Evolutionary conservation across 2,113 vertebrate genomes (phyloP).

Genomic region (Eira barbara): DNA sequence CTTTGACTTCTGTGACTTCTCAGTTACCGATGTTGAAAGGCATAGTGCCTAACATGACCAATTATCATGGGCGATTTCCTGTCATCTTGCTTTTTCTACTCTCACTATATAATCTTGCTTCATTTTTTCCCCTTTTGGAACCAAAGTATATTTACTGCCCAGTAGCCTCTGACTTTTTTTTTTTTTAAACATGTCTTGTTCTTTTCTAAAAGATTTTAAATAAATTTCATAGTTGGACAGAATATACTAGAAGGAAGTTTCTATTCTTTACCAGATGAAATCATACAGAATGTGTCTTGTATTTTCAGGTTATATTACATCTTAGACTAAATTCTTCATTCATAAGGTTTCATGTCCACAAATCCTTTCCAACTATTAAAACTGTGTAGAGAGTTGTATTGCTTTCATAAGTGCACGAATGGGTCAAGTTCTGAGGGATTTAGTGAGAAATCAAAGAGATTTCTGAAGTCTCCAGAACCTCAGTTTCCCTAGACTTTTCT

Average conservation of each 20-base stretch:
- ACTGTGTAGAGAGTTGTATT: background rate
- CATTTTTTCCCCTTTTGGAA: background rate
- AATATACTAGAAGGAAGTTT: constrained; percentile 16
- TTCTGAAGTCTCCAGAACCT: background rate
- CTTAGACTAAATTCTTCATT: constrained; percentile 28
- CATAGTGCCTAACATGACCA: background rate
- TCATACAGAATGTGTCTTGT: background rate
- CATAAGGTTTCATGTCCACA: background rate
- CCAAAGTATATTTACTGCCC: constrained; percentile 33
- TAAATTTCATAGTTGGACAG: constrained; percentile 38
- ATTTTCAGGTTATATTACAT: constrained; percentile 31
- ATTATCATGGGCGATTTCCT: constrained; percentile 26
- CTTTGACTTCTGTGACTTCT: constrained; percentile 63
- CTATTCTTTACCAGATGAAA: constrained; percentile 62
- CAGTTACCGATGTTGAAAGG: constrained; percentile 50
- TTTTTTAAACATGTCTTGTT: constrained; percentile 32
- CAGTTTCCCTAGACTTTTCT: background rate
- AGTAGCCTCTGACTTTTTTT: background rate
- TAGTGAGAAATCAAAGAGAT: background rate
- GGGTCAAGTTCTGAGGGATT: background rate
- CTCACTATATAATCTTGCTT: constrained; percentile 17
- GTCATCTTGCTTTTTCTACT: background rate
- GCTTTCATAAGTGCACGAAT: background rate
- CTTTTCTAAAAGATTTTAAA: constrained; percentile 44
- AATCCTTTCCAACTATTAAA: background rate